phyloP scores from a whole-genome alignment of 53 echinoderm and acorn worm genomes.

The Luidia sarsii region DNA sequence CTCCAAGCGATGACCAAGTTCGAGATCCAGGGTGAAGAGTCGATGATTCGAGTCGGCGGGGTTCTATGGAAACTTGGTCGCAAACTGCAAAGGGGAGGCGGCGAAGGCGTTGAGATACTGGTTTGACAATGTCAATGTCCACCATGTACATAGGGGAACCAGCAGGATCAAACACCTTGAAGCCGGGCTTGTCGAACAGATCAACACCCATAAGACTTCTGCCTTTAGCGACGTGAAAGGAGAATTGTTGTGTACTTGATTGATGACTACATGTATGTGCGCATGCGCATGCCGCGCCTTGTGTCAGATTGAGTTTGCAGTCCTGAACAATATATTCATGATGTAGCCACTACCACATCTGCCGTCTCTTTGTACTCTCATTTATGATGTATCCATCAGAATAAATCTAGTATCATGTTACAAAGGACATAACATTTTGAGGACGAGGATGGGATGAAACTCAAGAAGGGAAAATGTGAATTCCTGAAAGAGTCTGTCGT shows the following conservation, averaged over 20 bases:
- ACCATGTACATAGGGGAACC: constrained; percentile 6
- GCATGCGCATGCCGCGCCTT: too few species aligned
- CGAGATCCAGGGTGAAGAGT: constrained; percentile 16
- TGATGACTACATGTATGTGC: too few species aligned
- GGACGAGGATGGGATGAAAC: constrained; percentile 36
- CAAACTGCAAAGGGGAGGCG: constrained; percentile 25
- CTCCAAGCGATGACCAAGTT: constrained; percentile 27
- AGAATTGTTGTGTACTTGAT: too few species aligned
- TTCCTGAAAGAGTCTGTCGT: constrained; percentile 43
- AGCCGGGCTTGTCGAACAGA: background rate
- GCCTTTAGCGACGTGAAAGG: background rate
- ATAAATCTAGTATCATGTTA: too few species aligned
- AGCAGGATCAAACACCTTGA: constrained; percentile 2
- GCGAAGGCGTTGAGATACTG: constrained; percentile 30
- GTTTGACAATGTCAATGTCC: constrained; percentile 23
- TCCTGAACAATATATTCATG: too few species aligned
- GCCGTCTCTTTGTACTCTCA: too few species aligned
- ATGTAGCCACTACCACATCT: too few species aligned
- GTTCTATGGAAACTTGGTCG: constrained; percentile 44
- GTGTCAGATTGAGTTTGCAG: too few species aligned
- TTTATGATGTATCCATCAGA: too few species aligned
- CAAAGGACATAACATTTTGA: too few species aligned
- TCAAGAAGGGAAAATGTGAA: constrained; percentile 53
- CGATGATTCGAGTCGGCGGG: constrained; percentile 44
- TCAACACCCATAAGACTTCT: constrained; percentile 7